Base-by-base conservation (phyloP, 2,113 vertebrate species). In the Platichthys flesus region DNA sequence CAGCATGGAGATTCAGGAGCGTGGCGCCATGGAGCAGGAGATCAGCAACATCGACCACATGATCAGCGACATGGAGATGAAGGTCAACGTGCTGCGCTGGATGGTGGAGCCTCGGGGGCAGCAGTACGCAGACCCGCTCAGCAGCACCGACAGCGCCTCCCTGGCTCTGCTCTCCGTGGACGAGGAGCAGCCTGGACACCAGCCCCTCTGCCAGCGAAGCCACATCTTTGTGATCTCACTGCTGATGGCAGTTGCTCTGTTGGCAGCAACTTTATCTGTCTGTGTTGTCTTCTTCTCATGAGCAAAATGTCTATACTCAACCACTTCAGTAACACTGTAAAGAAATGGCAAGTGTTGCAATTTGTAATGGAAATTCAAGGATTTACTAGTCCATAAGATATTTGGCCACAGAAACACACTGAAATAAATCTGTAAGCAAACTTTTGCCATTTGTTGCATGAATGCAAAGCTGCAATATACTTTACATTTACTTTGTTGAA, bases 51-150 rank as follows among this genome's bases (percentile, higher is more conserved):
- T 85, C 0, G 88, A 94, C 2, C 23, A 61, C 35, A 84, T 94
- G 90, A 91, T 94, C 9, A 91, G 92, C 9, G 90, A 94, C 84
- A 95, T 91, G 90, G 94, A 94, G 90, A 66, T 23, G 84, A 95
- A 95, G 82, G 92, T 93, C 9, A 90, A 93, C 15, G 93, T 92
- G 16, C 31, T 94, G 74, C 85, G 92, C 47, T 94, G 92, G 93
- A 87, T 85, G 88, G 92, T 92, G 76, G 88, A 94, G 73, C 89
- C 93, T 35, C 73, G 0, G 0, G 56, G 85, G 23, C 90, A 83
- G 0, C 79, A 91, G 87, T 78, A 93, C 1, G 81, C 85, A 12
- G 94, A 96, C n/a, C 82, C 86, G 0, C 69, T 91, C 1, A 83
- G 91, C 82, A 93, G 90, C 87, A 83, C 76, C 0, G 90, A 93